Evolutionary conservation across 2,888 invertebrate genomes (phyloP).

Genomic region (Mimas tiliae): DNA sequence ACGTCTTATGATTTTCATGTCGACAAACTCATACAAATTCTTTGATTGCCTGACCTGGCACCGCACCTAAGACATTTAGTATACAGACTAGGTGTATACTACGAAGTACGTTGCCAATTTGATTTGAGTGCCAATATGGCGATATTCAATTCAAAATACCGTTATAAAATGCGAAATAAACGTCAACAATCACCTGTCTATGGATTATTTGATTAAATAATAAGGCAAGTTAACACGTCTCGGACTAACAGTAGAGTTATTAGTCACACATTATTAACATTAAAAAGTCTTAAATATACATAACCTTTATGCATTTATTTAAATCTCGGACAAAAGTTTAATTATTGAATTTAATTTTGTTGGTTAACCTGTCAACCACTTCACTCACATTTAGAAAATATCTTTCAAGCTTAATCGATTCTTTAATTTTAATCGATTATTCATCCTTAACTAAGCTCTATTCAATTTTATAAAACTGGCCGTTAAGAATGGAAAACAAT

Average conservation of each 20-base stretch:
- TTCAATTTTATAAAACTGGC: constrained; percentile 18
- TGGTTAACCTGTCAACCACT: constrained; percentile 30
- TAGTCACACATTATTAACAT: neutral
- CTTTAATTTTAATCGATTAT: constrained; percentile 21
- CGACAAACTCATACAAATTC: too few relatives aligned
- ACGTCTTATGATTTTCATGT: too few relatives aligned
- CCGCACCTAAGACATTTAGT: too few relatives aligned
- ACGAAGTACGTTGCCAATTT: neutral
- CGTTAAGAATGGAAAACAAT: constrained; percentile 56
- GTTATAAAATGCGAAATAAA: neutral
- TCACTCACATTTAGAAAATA: constrained; percentile 36
- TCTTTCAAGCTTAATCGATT: constrained; percentile 20
- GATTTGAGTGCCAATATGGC: neutral
- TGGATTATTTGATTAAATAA: neutral
- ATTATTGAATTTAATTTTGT: neutral
- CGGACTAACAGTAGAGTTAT: neutral
- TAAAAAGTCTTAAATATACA: neutral
- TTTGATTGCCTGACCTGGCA: too few relatives aligned
- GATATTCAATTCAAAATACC: neutral
- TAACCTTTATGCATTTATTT: neutral
- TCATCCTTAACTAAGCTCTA: constrained; percentile 22
- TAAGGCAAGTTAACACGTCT: constrained; percentile 1
- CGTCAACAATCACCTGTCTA: neutral
- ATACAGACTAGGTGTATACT: too few relatives aligned
- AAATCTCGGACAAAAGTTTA: neutral